Evolutionary conservation across 2,113 vertebrate genomes (phyloP).

Genomic region (Gila orcuttii): DNA sequence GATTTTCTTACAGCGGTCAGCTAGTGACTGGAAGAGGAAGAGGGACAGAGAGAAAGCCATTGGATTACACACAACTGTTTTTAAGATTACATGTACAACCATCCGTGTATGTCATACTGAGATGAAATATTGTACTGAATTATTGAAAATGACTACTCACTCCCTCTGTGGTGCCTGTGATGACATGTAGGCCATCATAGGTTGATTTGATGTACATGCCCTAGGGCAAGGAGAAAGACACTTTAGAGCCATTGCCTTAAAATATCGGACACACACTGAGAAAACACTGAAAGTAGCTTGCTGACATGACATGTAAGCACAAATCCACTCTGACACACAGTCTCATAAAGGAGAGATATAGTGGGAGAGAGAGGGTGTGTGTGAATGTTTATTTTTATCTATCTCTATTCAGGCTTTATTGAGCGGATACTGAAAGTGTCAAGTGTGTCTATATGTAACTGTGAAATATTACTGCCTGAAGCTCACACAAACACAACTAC

Average conservation of each 20-base stretch:
- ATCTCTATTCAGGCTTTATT: slow-evolving; percentile 68
- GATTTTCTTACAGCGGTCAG: slow-evolving; percentile 83
- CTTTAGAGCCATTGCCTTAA: slow-evolving; percentile 34
- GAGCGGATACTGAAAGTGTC: slow-evolving; percentile 66
- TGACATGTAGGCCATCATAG: slow-evolving; percentile 59
- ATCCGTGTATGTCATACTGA: not conserved
- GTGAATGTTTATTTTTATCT: slow-evolving; percentile 72
- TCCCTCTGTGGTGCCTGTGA: slow-evolving; percentile 56
- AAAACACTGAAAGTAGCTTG: slow-evolving; percentile 27
- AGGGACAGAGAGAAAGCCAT: slow-evolving; percentile 5
- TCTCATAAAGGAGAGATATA: slow-evolving; percentile 43
- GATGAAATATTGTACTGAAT: slow-evolving; percentile 4
- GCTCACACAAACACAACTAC: not conserved
- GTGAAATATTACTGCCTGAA: slow-evolving; percentile 5
- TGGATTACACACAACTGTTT: not conserved
- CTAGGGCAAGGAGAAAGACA: slow-evolving; percentile 50
- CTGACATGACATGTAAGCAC: slow-evolving; percentile 16
- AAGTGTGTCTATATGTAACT: slow-evolving; percentile 38
- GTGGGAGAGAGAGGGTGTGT: slow-evolving; percentile 45
- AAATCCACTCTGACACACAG: slow-evolving; percentile 55
- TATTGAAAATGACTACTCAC: slow-evolving; percentile 41
- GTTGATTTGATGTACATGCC: slow-evolving; percentile 61
- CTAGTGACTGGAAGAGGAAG: slow-evolving; percentile 71
- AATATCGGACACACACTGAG: slow-evolving; percentile 16
- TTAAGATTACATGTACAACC: not conserved